Evolutionary conservation across 2,797 vertebrate species (phyloP), one percentile per base, ranked within the genome.

Genomic region (Enteromius unitaeniatus): DNA sequence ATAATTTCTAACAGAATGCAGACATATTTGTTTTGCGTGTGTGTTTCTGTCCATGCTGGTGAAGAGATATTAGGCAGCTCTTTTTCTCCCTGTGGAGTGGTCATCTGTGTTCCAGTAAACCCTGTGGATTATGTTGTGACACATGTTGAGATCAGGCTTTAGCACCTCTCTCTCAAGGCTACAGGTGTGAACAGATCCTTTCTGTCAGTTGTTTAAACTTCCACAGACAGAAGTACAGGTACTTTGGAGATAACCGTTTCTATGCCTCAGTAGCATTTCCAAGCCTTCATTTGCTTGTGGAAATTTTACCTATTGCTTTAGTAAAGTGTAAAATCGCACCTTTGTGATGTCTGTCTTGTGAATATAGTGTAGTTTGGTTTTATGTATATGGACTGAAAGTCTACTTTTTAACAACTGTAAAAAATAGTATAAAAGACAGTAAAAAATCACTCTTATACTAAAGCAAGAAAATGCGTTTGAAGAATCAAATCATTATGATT

Each of bases 91-190:
- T 85, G 62, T 91, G 90, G 92, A 95, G 92, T 94, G 91, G 93
- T 93, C 93, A 92, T 88, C 90, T 94, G 91, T 88, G 91, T 95
- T 93, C 93, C 88, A 49, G 90, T 90, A 93, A 89, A 94, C 91
- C 93, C 93, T 94, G 94, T 94, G 93, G 94, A 96, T 94, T 93
- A 91, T 96, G 95, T 95, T 97, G 95, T 97, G 96, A 97, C 96
- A 96, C 95, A 95, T 96, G 95, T 94, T 92, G 93, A 97, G 96
- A 96, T 95, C 95, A 94, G 95, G 95, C 93, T 96, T 97, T 97
- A 97, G 93, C 97, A 96, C 96, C 95, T 96, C 86, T 95, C 93
- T 95, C 93, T 93, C 93, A 95, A 94, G 94, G 94, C 93, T 91
- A 92, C 91, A 92, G 93, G 96, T 97, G 97, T 96, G 96, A 97